phyloP scores from a whole-genome alignment of 2,113 vertebrate species.

The Paramisgurnus dabryanus region DNA sequence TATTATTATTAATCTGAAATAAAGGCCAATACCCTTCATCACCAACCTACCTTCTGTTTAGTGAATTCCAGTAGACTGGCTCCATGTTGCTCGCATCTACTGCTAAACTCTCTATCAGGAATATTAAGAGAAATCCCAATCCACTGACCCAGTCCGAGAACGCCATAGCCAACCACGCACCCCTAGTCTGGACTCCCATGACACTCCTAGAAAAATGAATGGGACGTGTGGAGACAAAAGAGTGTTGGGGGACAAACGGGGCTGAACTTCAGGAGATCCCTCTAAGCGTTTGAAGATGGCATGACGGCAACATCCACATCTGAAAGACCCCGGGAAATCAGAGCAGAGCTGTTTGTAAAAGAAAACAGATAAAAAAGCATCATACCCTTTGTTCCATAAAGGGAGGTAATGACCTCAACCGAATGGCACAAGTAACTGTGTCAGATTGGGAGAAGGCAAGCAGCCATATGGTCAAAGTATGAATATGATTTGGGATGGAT shows the following conservation, averaged over 20 bases:
- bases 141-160: constrained; percentile 38
- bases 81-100: constrained; percentile 59
- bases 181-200: constrained; percentile 48
- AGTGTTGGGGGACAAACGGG: neutral
- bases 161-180: constrained; percentile 39
- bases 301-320: constrained; percentile 44
- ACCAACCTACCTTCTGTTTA: constrained; percentile 60
- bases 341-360: constrained; percentile 9
- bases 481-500: constrained; percentile 13
- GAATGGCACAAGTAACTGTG: constrained; percentile 5
- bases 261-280: constrained; percentile 47
- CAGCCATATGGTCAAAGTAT: neutral
- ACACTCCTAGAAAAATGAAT: constrained; percentile 23
- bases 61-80: constrained; percentile 64
- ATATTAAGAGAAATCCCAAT: constrained; percentile 51
- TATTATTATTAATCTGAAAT: neutral
- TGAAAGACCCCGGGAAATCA: constrained; percentile 8
- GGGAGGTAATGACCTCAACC: constrained; percentile 1
- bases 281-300: constrained; percentile 27
- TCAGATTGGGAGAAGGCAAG: constrained; percentile 11
- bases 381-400: constrained; percentile 30
- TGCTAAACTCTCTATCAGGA: constrained; percentile 53
- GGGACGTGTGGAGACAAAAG: constrained; percentile 36
- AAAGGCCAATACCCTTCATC: neutral
- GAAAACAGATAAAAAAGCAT: constrained; percentile 12